Evolutionary conservation across 2,113 vertebrate genomes (phyloP).

Genomic region (Australoheros scitulus): DNA sequence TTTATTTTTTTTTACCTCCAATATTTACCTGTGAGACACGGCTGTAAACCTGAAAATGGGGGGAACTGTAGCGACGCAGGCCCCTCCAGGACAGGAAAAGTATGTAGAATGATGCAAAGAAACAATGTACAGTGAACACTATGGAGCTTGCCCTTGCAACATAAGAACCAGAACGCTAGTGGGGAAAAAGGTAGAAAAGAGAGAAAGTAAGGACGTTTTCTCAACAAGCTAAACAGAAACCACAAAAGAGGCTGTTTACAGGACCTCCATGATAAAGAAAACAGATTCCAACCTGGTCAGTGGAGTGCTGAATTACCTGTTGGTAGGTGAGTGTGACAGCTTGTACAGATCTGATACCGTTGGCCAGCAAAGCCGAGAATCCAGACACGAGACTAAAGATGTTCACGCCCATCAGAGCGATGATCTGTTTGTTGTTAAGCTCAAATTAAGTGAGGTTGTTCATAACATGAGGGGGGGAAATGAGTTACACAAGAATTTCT

Average conservation of each 20-base stretch:
- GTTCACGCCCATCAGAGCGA: constrained; percentile 69
- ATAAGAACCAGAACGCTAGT: constrained; percentile 63
- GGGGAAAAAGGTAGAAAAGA: background rate
- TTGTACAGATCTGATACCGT: constrained; percentile 38
- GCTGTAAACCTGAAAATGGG: constrained; percentile 60
- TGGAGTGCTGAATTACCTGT: constrained; percentile 57
- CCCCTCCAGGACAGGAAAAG: constrained; percentile 77
- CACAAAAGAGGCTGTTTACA: background rate
- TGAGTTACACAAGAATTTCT: background rate
- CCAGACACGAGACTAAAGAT: constrained; percentile 72
- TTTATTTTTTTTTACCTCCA: too few relatives aligned
- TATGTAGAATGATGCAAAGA: constrained; percentile 68
- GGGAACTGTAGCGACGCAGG: constrained; percentile 63
- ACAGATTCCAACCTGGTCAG: background rate
- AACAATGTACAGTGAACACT: constrained; percentile 61
- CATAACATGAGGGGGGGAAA: background rate
- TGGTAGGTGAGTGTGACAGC: constrained; percentile 42
- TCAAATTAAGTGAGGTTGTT: background rate
- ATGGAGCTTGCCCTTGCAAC: constrained; percentile 69
- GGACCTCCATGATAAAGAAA: background rate
- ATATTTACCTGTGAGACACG: constrained; percentile 63
- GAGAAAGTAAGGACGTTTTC: background rate
- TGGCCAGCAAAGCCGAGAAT: constrained; percentile 64
- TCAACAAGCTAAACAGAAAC: background rate
- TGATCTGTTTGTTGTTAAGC: constrained; percentile 56